Evolutionary conservation across 2,888 invertebrate genomes (phyloP).

Genomic region (Campaea margaritaria): DNA sequence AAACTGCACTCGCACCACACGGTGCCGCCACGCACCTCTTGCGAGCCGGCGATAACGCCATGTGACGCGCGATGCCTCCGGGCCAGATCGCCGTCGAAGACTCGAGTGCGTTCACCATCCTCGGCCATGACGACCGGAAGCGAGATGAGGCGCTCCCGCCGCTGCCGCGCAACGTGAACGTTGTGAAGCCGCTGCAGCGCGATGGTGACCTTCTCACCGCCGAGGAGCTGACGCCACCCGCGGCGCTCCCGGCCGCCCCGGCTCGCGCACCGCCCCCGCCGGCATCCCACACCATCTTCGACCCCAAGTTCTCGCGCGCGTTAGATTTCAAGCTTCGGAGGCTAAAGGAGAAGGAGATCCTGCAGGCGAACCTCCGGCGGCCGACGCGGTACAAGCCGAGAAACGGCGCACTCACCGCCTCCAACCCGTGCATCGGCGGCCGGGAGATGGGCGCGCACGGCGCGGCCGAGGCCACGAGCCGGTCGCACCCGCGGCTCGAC

Average conservation of each 20-base stretch:
- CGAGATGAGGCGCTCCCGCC: slow-evolving; percentile 32
- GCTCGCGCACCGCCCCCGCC: slow-evolving; percentile 35
- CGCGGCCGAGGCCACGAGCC: slow-evolving; percentile 23
- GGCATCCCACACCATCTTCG: slow-evolving; percentile 57
- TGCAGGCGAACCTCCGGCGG: slow-evolving; percentile 65
- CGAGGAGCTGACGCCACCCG: slow-evolving; percentile 7
- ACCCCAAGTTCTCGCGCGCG: slow-evolving; percentile 88
- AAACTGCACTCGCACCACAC: slow-evolving; percentile 11
- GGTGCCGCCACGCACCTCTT: slow-evolving; percentile 26
- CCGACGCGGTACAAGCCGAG: slow-evolving; percentile 61
- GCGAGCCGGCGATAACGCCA: slow-evolving; percentile 29
- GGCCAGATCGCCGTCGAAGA: slow-evolving; percentile 54
- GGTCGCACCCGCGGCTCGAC: slow-evolving; percentile 67
- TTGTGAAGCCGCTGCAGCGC: slow-evolving; percentile 69
- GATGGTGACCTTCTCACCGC: slow-evolving; percentile 35
- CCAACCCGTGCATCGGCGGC: slow-evolving; percentile 86
- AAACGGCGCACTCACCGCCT: slow-evolving; percentile 51
- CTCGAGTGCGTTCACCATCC: slow-evolving; percentile 65
- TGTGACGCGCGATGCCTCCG: slow-evolving; percentile 65
- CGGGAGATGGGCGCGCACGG: neutral
- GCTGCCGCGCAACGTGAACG: slow-evolving; percentile 59
- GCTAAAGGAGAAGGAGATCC: slow-evolving; percentile 86
- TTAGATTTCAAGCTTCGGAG: slow-evolving; percentile 89
- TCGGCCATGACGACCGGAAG: slow-evolving; percentile 48
- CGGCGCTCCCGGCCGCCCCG: slow-evolving; percentile 25